Evolutionary conservation across 2,113 vertebrate genomes (phyloP).

Genomic region (Rousettus leschenaultii): DNA sequence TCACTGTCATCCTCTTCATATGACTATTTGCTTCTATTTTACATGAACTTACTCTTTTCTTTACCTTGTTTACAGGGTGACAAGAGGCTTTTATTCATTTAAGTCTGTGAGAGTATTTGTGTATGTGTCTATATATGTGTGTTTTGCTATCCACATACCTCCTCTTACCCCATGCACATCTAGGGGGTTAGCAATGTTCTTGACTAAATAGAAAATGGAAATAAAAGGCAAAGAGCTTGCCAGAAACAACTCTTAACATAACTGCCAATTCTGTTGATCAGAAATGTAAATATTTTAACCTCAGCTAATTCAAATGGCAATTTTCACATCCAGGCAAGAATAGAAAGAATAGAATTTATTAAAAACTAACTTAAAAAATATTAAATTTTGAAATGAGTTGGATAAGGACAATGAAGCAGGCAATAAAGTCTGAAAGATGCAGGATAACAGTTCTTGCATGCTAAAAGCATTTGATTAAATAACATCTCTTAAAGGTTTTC

Average conservation of each 20-base stretch:
- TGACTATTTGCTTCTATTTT: not conserved
- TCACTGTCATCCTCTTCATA: not conserved
- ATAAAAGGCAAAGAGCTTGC: constrained; percentile 6
- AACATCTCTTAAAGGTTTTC: not conserved
- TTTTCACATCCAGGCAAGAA: constrained; percentile 37
- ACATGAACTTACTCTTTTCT: not conserved
- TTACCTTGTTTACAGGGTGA: not conserved
- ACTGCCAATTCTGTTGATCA: constrained; percentile 41
- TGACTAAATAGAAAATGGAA: constrained; percentile 24
- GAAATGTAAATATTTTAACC: constrained; percentile 46
- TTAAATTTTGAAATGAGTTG: not conserved
- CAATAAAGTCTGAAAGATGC: not conserved
- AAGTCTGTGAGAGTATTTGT: not conserved
- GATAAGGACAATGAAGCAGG: not conserved
- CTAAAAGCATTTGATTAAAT: constrained; percentile 5
- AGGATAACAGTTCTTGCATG: not conserved
- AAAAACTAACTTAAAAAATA: not conserved
- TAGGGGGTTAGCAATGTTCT: not conserved
- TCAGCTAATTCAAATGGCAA: constrained; percentile 16
- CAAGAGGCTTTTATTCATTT: not conserved
- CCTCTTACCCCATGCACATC: not conserved
- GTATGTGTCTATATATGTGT: not conserved
- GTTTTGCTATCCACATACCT: not conserved
- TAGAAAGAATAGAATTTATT: constrained; percentile 6
- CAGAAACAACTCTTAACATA: constrained; percentile 25